Evolutionary conservation across 2,113 vertebrate species (phyloP), one percentile per base, ranked within the genome.

Genomic region (Triplophysa siluroides): DNA sequence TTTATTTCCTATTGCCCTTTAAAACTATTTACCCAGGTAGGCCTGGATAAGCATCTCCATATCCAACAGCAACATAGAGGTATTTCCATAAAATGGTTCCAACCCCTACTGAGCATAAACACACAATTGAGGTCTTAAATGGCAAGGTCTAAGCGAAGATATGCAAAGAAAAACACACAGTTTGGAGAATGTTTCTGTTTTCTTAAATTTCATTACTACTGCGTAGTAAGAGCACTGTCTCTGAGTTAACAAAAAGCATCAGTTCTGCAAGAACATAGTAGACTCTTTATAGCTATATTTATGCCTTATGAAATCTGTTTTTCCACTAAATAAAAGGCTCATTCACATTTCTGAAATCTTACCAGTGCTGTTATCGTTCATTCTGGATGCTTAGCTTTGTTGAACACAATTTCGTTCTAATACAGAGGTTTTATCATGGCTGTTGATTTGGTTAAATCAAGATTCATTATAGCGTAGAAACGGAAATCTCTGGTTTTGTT

Each of bases 11-110:
- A 75, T 76, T 80, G 3, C 52, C 77, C 60, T 60, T 60, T 73
- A 38, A 84, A 78, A 67, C 60, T 86, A 88, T 90, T 89, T 88
- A 90, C 88, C 83, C 89, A 88, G 86, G 80, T 89, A 86, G 90
- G 86, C 75, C 82, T 82, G 65, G 67, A 77, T 74, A 84, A 84
- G 71, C 81, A 82, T 88, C 66, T 75, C 78, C 79, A 86, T 85
- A 75, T 78, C 88, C 84, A 79, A 86, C 68, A 85, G 86, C 76
- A 50, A 69, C 62, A 61, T 52, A 76, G 73, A 71, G 83, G 83
- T 87, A 88, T 90, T 90, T 90, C 85, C 69, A 60, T 89, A 78
- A 73, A 79, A 41, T 85, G 84, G 76, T 85, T 83, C 23, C 83
- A 78, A 86, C 85, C 82, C 78, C 83, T 84, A 76, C 76, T 63